phyloP scores from a whole-genome alignment of 1,140 invertebrate species.

The Drosophila chauvacae region DNA sequence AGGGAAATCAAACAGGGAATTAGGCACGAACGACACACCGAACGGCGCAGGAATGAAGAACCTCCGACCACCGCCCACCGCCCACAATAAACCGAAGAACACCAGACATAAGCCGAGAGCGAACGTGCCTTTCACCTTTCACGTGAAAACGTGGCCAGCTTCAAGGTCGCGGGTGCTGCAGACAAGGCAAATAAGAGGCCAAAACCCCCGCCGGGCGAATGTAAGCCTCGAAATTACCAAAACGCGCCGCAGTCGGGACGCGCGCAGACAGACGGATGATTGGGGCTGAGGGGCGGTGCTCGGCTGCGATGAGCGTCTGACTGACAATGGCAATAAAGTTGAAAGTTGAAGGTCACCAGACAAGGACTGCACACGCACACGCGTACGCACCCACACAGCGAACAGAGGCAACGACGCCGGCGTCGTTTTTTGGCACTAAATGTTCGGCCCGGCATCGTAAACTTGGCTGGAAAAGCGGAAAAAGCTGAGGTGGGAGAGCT shows the following conservation, averaged over 20 bases:
- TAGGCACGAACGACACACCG: constrained; percentile 26
- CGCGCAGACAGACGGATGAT: constrained; percentile 6
- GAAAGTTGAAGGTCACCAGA: constrained; percentile 84
- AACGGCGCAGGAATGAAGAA: constrained; percentile 6
- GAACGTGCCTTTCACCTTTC: constrained; percentile 81
- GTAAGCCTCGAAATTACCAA: constrained; percentile 73
- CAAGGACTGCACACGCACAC: constrained; percentile 44
- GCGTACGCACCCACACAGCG: constrained; percentile 6
- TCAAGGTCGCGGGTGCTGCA: constrained; percentile 72
- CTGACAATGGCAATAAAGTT: constrained; percentile 82
- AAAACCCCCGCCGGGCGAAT: constrained; percentile 30
- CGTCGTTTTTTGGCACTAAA: constrained; percentile 75
- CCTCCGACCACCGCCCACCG: neutral
- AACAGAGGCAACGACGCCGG: constrained; percentile 29
- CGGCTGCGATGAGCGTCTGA: constrained; percentile 34
- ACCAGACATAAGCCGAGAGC: constrained; percentile 40
- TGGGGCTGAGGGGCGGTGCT: neutral
- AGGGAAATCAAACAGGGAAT: constrained; percentile 37
- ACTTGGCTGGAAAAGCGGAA: neutral
- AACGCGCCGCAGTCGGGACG: constrained; percentile 67
- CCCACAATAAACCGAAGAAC: constrained; percentile 1
- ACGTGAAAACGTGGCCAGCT: constrained; percentile 73
- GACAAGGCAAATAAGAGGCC: constrained; percentile 58
- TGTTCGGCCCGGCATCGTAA: constrained; percentile 12
- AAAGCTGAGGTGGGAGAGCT: constrained; percentile 13